These are phyloP conservation scores for Lampropteryx suffumata DNA, from an alignment of 2,888 invertebrate species.

Conservation along the genomic window DNA sequence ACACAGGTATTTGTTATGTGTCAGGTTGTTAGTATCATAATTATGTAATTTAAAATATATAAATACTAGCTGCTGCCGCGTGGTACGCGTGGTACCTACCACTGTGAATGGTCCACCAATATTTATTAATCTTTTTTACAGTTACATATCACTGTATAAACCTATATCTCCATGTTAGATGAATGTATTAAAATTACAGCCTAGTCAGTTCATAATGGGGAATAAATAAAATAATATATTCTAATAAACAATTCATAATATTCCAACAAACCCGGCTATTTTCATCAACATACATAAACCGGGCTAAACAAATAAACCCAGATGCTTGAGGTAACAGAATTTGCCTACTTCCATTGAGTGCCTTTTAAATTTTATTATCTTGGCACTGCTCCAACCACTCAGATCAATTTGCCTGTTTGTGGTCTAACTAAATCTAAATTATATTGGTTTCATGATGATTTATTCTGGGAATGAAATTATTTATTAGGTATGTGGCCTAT, in stretches of 20 bases:
- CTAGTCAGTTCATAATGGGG: too few relatives aligned
- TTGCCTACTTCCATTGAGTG: slow-evolving; percentile 35
- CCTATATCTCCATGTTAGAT: too few relatives aligned
- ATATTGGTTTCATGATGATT: slow-evolving; percentile 34
- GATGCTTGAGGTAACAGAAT: slow-evolving; percentile 28
- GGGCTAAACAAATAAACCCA: slow-evolving; percentile 35
- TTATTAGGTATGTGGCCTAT: slow-evolving; percentile 19
- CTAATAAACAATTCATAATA: background rate
- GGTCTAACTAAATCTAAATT: slow-evolving; percentile 33
- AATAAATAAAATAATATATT: too few relatives aligned
- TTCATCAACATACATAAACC: slow-evolving; percentile 17
- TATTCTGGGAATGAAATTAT: slow-evolving; percentile 28
- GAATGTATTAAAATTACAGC: too few relatives aligned
- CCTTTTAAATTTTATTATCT: slow-evolving; percentile 36
- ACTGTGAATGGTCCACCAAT: too few relatives aligned
- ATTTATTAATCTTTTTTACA: too few relatives aligned
- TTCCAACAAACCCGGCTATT: slow-evolving; percentile 8
- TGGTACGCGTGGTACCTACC: too few relatives aligned
- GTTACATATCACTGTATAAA: too few relatives aligned
- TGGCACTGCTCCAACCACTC: slow-evolving; percentile 45
- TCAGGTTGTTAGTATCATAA: too few relatives aligned
- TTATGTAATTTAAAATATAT: too few relatives aligned
- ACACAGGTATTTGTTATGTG: too few relatives aligned
- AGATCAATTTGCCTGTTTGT: slow-evolving; percentile 40
- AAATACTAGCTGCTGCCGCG: too few relatives aligned